These are phyloP conservation scores for Callimorpha dominula DNA, from an alignment of 2,888 invertebrate species.

Conservation along the genomic window DNA sequence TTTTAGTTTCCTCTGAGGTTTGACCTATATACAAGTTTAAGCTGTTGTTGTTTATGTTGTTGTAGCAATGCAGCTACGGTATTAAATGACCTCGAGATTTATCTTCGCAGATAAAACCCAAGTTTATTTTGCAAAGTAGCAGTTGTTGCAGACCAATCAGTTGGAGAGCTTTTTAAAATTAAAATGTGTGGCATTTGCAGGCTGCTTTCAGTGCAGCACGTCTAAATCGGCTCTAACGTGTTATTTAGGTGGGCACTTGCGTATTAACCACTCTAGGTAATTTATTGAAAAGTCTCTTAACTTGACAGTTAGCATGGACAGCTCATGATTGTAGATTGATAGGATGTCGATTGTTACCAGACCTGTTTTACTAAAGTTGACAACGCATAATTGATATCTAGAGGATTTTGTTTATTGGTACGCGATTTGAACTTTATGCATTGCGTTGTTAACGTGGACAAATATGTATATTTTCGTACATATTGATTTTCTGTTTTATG, in stretches of 20 bases:
- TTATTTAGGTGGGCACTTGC: slow-evolving; percentile 68
- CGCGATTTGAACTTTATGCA: too few relatives aligned
- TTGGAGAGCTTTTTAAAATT: slow-evolving; percentile 75
- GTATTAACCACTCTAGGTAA: slow-evolving; percentile 58
- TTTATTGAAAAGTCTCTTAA: slow-evolving; percentile 62
- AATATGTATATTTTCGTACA: background rate
- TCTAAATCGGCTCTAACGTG: slow-evolving; percentile 61
- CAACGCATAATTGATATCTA: background rate
- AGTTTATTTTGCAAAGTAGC: slow-evolving; percentile 58
- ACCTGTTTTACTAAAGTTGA: background rate
- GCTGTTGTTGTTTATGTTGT: slow-evolving; percentile 25
- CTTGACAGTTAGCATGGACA: slow-evolving; percentile 26
- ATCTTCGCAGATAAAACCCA: slow-evolving; percentile 56
- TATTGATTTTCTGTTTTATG: background rate
- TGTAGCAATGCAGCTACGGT: slow-evolving; percentile 34
- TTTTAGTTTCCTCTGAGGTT: background rate
- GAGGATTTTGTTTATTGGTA: background rate
- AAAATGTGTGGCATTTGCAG: slow-evolving; percentile 71
- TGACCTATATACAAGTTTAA: slow-evolving; percentile 23
- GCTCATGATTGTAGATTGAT: background rate
- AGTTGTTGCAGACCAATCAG: slow-evolving; percentile 65
- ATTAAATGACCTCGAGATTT: slow-evolving; percentile 59
- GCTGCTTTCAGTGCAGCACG: slow-evolving; percentile 56
- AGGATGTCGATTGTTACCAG: background rate
- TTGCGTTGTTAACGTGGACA: too few relatives aligned